Evolutionary conservation across 2,888 invertebrate species (phyloP).

Genomic region (Drosophila ustulata): DNA sequence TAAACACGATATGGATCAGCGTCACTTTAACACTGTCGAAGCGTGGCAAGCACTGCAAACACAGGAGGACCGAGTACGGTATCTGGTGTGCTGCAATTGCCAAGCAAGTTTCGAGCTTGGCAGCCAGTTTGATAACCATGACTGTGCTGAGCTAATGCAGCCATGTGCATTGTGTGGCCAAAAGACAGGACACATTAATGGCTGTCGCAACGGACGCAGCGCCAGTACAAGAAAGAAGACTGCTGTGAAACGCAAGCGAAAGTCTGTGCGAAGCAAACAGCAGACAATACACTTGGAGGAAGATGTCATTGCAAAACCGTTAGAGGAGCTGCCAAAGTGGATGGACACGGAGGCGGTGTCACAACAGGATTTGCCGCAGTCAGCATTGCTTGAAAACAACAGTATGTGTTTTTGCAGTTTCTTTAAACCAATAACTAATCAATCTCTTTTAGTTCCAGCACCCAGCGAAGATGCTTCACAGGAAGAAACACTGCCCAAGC

Average conservation of each 20-base stretch:
- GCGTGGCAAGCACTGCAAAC: slow-evolving; percentile 86
- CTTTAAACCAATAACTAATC: background rate
- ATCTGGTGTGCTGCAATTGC: slow-evolving; percentile 92
- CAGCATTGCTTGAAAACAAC: slow-evolving; percentile 39
- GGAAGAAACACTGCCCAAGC: slow-evolving; percentile 53
- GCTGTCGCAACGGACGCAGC: slow-evolving; percentile 76
- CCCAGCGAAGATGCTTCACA: slow-evolving; percentile 25
- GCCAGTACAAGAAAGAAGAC: slow-evolving; percentile 37
- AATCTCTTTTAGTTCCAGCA: slow-evolving; percentile 49
- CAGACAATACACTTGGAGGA: background rate
- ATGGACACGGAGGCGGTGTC: slow-evolving; percentile 1
- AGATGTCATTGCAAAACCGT: background rate
- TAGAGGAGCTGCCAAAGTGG: slow-evolving; percentile 9
- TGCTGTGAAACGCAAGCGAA: slow-evolving; percentile 29
- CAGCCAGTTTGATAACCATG: slow-evolving; percentile 91
- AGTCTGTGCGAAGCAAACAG: slow-evolving; percentile 22
- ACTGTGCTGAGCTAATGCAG: slow-evolving; percentile 86
- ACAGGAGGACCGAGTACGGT: slow-evolving; percentile 87
- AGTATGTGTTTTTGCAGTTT: slow-evolving; percentile 36
- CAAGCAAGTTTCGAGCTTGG: slow-evolving; percentile 91
- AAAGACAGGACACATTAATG: slow-evolving; percentile 82
- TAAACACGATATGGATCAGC: slow-evolving; percentile 91
- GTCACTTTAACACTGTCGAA: slow-evolving; percentile 87
- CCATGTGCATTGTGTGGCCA: slow-evolving; percentile 84
- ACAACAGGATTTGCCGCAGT: slow-evolving; percentile 2